Percentiles rank a stretch among this genome's conserved stretches.
These are phyloP conservation scores for Sparidentex hasta DNA, from an alignment of 2,797 vertebrate species.

Conservation along the genomic window DNA sequence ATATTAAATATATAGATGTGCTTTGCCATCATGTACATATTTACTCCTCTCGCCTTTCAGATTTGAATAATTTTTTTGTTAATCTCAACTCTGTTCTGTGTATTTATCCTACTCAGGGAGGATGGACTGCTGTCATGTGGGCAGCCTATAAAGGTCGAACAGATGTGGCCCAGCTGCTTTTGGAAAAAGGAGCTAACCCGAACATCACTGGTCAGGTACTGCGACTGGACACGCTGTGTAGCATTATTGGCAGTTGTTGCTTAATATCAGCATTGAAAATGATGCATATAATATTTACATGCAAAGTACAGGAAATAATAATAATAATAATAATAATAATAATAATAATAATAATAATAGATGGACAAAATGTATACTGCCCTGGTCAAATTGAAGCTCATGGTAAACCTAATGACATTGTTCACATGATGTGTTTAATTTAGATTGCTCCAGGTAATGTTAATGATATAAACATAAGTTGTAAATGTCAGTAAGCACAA, in stretches of 20 bases:
- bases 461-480: not conserved
- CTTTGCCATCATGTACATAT: no score
- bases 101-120: constrained; percentile 86
- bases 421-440: not conserved
- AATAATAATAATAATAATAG: no score
- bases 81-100: constrained; percentile 3
- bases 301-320: not conserved
- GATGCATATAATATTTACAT: not conserved
- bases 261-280: not conserved
- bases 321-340: no score
- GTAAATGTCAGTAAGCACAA: constrained; percentile 6
- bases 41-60: not conserved
- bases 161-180: constrained; percentile 90
- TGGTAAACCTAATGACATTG: not conserved
- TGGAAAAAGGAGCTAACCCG: constrained; percentile 94
- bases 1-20: no score
- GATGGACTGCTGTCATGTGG: constrained; percentile 99
- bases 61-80: not conserved
- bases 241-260: not conserved
- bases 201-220: constrained; percentile 97
- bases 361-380: not conserved
- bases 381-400: not conserved
- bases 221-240: constrained; percentile 3
- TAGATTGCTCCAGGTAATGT: not conserved
- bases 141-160: constrained; percentile 94